A percentile compares a stretch with the other conserved stretches of the same genome.
phyloP scores from a whole-genome alignment of 2,888 invertebrate species.

The Heliconius ismenius region DNA sequence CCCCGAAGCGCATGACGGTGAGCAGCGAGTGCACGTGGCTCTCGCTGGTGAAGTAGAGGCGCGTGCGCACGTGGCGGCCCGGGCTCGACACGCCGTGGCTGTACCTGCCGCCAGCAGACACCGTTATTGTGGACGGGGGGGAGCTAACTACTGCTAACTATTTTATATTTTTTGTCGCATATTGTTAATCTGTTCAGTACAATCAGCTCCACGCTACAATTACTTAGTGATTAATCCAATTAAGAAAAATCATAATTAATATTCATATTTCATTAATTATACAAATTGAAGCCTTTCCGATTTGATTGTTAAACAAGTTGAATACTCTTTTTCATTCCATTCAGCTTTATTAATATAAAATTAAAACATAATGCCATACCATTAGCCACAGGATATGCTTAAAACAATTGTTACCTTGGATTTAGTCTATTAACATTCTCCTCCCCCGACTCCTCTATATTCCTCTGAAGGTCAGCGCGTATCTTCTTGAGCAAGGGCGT shows the following conservation, averaged over 20 bases:
- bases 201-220: too few relatives aligned
- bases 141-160: too few relatives aligned
- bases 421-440: constrained; percentile 98
- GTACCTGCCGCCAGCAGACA: constrained; percentile 81
- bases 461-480: constrained; percentile 95
- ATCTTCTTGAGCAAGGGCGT: constrained; percentile 98
- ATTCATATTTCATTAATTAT: too few relatives aligned
- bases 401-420: constrained; percentile 84
- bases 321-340: too few relatives aligned
- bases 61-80: constrained; percentile 97
- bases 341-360: neutral
- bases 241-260: too few relatives aligned
- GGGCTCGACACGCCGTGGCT: constrained; percentile 99
- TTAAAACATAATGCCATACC: neutral
- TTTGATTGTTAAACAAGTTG: too few relatives aligned
- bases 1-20: constrained; percentile 96
- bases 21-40: constrained; percentile 99
- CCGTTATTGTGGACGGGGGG: neutral
- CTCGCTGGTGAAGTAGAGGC: constrained; percentile 99
- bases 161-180: too few relatives aligned
- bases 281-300: too few relatives aligned
- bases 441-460: constrained; percentile 94
- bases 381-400: neutral
- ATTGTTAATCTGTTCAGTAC: too few relatives aligned
- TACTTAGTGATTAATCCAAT: too few relatives aligned